Evolutionary conservation across 2,888 invertebrate species (phyloP).

Genomic region (Dryadula phaetusa): DNA sequence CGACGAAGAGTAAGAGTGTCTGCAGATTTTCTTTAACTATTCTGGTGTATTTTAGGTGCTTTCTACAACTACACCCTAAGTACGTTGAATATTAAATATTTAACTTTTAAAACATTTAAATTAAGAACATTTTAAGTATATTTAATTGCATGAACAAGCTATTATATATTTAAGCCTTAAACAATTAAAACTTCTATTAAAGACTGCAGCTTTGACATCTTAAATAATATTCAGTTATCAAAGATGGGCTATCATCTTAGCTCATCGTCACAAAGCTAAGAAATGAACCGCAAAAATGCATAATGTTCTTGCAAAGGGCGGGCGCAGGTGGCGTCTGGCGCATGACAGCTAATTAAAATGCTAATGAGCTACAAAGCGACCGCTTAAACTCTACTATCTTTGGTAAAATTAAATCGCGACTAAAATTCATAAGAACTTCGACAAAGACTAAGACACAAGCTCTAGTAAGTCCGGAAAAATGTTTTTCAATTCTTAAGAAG

Average conservation of each 20-base stretch:
- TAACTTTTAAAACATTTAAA: too few species aligned
- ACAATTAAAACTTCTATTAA: background rate
- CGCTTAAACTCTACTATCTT: conserved; percentile 35
- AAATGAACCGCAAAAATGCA: conserved; percentile 46
- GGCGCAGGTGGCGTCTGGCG: conserved; percentile 49
- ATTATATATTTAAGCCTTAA: background rate
- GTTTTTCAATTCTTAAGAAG: background rate
- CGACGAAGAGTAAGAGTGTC: background rate
- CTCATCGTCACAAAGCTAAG: conserved; percentile 41
- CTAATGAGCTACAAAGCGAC: conserved; percentile 65
- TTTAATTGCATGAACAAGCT: background rate
- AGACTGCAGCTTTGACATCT: conserved; percentile 19
- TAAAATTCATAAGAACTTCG: conserved; percentile 34
- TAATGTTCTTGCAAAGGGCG: conserved; percentile 43
- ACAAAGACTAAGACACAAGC: background rate
- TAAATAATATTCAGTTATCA: conserved; percentile 1
- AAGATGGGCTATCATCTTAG: conserved; percentile 31
- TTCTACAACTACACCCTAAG: too few species aligned
- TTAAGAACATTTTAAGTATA: background rate
- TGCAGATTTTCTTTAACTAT: background rate
- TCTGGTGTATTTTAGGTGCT: too few species aligned
- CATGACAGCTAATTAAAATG: conserved; percentile 78
- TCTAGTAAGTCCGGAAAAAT: background rate
- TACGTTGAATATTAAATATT: too few species aligned
- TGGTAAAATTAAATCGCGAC: conserved; percentile 34